These are phyloP conservation scores for Craterocephalus amniculus DNA, from an alignment of 2,797 vertebrate species.

Conservation along the genomic window DNA sequence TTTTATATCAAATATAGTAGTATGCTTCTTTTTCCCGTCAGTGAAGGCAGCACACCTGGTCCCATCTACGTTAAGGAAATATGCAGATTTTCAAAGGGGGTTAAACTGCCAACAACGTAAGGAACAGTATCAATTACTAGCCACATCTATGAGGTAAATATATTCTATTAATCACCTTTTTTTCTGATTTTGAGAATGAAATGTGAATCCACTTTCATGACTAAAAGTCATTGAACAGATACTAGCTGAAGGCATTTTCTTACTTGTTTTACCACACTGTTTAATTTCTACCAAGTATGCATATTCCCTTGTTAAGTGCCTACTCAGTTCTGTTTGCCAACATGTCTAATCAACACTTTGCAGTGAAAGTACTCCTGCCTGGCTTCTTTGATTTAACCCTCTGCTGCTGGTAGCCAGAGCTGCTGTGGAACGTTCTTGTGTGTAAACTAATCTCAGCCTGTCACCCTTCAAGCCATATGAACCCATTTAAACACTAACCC, in stretches of 20 bases:
- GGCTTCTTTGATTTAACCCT: slow-evolving; percentile 44
- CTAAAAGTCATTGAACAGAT: no score
- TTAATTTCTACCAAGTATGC: slow-evolving; percentile 4
- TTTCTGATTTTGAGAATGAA: no score
- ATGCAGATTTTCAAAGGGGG: no score
- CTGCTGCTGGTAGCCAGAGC: slow-evolving; percentile 29
- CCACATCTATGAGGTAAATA: background rate
- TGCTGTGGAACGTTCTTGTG: slow-evolving; percentile 45
- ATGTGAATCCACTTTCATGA: no score
- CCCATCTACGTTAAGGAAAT: background rate
- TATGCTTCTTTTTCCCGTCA: background rate
- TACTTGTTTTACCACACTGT: background rate
- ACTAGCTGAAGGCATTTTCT: background rate
- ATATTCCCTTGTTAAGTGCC: slow-evolving; percentile 10
- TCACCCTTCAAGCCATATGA: slow-evolving; percentile 59
- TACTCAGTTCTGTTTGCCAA: slow-evolving; percentile 24
- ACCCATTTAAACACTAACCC: slow-evolving; percentile 73
- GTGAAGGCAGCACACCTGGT: background rate
- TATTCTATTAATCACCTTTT: no score
- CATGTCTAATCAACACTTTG: slow-evolving; percentile 45
- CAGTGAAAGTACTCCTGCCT: slow-evolving; percentile 39
- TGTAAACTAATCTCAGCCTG: slow-evolving; percentile 74
- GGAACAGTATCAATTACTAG: background rate
- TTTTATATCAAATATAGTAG: background rate
- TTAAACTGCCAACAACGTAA: background rate